These are phyloP conservation scores for Oceanodroma leucorhoa DNA, from an alignment of 2,797 vertebrate genomes.

Conservation along the genomic window DNA sequence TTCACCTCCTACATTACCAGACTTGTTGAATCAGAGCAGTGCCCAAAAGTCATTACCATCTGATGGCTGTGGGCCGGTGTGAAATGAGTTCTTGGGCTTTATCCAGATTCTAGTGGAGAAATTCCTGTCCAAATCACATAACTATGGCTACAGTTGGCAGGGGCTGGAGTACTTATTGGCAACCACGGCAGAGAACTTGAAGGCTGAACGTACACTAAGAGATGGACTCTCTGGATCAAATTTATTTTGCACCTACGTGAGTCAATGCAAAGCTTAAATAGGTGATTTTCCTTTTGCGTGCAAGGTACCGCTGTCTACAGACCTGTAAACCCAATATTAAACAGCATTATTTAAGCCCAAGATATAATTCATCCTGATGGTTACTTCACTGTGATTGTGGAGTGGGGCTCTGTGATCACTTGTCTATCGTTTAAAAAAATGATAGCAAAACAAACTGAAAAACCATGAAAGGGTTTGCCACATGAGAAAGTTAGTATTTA, in stretches of 20 bases:
- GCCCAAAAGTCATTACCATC: constrained; percentile 26
- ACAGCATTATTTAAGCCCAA: background rate
- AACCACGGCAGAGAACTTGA: background rate
- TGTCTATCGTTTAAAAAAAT: background rate
- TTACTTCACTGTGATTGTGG: background rate
- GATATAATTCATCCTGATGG: background rate
- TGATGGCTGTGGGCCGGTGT: background rate
- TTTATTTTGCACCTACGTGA: background rate
- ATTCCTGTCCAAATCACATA: constrained; percentile 19
- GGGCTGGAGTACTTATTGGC: background rate
- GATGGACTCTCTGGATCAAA: background rate
- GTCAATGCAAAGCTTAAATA: background rate
- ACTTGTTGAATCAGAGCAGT: constrained; percentile 12
- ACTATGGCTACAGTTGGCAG: constrained; percentile 13
- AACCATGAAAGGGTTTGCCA: background rate
- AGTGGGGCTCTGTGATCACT: background rate
- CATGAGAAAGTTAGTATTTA: background rate
- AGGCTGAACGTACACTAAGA: background rate
- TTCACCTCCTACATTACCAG: background rate
- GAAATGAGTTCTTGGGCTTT: constrained; percentile 40
- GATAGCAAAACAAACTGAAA: background rate
- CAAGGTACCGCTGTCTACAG: rapidly evolving
- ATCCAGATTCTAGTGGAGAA: constrained; percentile 37
- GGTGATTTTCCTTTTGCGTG: background rate
- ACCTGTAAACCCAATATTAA: background rate